These are phyloP conservation scores for Heterochromis multidens DNA, from an alignment of 2,113 vertebrate genomes.

Conservation along the genomic window DNA sequence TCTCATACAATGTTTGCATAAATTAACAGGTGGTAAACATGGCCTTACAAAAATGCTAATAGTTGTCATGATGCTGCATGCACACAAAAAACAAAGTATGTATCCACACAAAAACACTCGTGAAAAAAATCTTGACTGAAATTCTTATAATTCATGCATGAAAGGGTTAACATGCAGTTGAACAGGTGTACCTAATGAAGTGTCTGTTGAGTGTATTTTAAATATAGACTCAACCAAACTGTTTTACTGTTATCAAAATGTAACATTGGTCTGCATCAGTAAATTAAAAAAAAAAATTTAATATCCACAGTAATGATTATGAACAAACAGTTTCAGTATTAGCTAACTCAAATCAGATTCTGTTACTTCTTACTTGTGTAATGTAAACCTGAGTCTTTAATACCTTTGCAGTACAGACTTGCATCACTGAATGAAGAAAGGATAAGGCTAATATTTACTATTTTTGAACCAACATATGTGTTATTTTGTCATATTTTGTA, in stretches of 20 bases:
- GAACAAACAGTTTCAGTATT: not conserved
- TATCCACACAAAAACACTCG: too few species aligned
- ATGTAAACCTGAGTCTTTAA: not conserved
- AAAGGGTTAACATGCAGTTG: not conserved
- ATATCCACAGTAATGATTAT: not conserved
- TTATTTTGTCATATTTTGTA: not conserved
- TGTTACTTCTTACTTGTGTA: not conserved
- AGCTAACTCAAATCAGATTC: not conserved
- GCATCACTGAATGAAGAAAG: too few species aligned
- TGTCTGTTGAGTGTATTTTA: not conserved
- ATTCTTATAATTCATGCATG: too few species aligned
- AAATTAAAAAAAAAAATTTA: not conserved
- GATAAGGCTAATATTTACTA: too few species aligned
- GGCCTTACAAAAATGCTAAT: too few species aligned
- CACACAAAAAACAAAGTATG: too few species aligned
- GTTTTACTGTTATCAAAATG: not conserved
- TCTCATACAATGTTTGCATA: too few species aligned
- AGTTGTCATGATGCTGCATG: too few species aligned
- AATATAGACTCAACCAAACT: not conserved
- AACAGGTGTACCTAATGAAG: not conserved
- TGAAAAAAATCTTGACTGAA: too few species aligned
- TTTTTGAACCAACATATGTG: not conserved
- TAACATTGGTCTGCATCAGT: not conserved
- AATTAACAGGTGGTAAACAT: too few species aligned
- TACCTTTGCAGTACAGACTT: not conserved